phyloP scores from a whole-genome alignment of 2,888 invertebrate species.

The Oithona nana region DNA sequence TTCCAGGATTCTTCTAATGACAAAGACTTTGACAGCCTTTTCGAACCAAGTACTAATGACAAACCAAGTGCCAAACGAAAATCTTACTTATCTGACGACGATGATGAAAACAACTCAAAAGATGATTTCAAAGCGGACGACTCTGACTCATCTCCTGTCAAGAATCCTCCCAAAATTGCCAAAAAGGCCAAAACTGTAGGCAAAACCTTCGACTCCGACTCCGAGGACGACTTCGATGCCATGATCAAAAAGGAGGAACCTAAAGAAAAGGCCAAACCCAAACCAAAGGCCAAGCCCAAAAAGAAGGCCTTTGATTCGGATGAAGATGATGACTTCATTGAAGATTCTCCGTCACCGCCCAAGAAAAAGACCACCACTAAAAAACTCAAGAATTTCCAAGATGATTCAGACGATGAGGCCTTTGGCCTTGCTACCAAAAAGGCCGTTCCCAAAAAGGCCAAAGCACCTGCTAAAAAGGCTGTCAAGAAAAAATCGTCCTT shows the following conservation, averaged over 20 bases:
- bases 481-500: neutral
- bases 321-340: conserved; percentile 15
- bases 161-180: neutral
- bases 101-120: too few species aligned
- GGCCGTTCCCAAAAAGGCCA: conserved; percentile 25
- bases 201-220: neutral
- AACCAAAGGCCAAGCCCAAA: neutral
- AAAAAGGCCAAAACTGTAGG: neutral
- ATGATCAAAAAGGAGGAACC: too few species aligned
- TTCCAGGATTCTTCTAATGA: neutral
- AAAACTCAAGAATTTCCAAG: conserved; percentile 11
- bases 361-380: conserved; percentile 17
- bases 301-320: conserved; percentile 21
- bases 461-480: conserved; percentile 15
- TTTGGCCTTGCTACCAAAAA: conserved; percentile 24
- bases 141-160: neutral
- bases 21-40: neutral
- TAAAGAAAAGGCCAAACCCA: conserved; percentile 18
- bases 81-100: too few species aligned
- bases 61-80: too few species aligned
- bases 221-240: conserved; percentile 1
- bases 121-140: neutral
- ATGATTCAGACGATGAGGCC: neutral
- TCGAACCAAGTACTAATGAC: neutral
- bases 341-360: neutral